Evolutionary conservation across 1,140 invertebrate species (phyloP).

Genomic region (Sitobion miscanthi): DNA sequence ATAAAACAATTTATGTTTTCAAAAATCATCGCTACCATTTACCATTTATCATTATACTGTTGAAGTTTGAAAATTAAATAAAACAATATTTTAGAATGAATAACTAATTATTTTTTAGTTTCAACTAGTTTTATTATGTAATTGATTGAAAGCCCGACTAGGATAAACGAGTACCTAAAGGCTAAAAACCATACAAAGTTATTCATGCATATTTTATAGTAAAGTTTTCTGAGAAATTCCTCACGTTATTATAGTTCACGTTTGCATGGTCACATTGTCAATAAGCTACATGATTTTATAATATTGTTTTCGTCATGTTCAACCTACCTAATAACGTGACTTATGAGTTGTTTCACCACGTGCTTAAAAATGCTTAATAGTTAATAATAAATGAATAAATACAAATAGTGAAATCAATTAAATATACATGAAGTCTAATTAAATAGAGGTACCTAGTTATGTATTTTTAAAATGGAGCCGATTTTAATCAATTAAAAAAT

Average conservation of each 20-base stretch:
- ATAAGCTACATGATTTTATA: not conserved
- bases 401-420: not conserved
- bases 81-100: not conserved
- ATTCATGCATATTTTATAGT: not conserved
- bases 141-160: not conserved
- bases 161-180: not conserved
- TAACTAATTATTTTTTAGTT: not conserved
- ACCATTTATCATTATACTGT: not conserved
- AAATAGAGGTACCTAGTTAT: not conserved
- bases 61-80: not conserved
- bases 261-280: not conserved
- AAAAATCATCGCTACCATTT: not conserved
- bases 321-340: not conserved
- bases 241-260: not conserved
- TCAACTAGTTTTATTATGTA: not conserved
- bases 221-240: not conserved
- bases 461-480: not conserved
- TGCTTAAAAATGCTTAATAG: not conserved
- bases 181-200: not conserved
- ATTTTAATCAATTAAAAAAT: not conserved
- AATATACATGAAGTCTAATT: not conserved
- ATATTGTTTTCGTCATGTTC: not conserved
- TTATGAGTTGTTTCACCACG: not conserved
- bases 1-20: not conserved
- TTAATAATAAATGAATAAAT: not conserved